Base-by-base conservation (phyloP, 2,888 invertebrate genomes). In the Tiphia femorata region DNA sequence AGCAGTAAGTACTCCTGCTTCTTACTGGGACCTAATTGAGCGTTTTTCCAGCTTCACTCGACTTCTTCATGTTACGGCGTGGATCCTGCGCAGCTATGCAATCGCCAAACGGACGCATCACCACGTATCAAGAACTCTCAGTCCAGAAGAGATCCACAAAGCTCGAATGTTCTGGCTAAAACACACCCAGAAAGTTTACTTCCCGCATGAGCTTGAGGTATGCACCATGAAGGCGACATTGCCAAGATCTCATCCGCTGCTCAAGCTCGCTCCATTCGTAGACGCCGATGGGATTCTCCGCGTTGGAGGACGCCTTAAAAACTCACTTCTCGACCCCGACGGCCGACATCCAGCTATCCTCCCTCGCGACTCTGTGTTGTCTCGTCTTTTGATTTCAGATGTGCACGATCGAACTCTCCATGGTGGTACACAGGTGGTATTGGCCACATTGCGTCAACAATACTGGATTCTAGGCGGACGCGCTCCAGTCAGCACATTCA, bases 391-490 rank as follows among this genome's bases (percentile, higher is more conserved):
- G 12, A 61, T 71, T 2, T 40, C 10, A 6, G n/a, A 66, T 12
- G 54, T 62, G n/a, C 62, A 68, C 20, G n/a, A 3, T 1, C 29
- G 12, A 2, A 65, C 63, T 0, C 19, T 70, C 0, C 62, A 66
- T 29, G 63, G 65, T 12, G 64, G 64, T 0, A 67, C 64, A 0
- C 67, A 68, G n/a, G 6, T 52, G 0, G 66, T 67, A 0, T 16
- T 70, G 1, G 8, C 37, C 0, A 7, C 20, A 1, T 21, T 48
- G 12, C 5, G 35, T 17, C 50, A 57, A 14, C 6, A 7, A 0
- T 65, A 49, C 20, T 70, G 68, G 70, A 66, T 73, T 4, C 0
- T 67, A 3, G 62, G 64, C 0, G 69, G 62, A 10, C 12, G 62
- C 41, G 58, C 61, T 10, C 58, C 50, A 7, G 56, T 66, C 0